Evolutionary conservation across 2,797 vertebrate species (phyloP).

Genomic region (Eutrigla gurnardus): DNA sequence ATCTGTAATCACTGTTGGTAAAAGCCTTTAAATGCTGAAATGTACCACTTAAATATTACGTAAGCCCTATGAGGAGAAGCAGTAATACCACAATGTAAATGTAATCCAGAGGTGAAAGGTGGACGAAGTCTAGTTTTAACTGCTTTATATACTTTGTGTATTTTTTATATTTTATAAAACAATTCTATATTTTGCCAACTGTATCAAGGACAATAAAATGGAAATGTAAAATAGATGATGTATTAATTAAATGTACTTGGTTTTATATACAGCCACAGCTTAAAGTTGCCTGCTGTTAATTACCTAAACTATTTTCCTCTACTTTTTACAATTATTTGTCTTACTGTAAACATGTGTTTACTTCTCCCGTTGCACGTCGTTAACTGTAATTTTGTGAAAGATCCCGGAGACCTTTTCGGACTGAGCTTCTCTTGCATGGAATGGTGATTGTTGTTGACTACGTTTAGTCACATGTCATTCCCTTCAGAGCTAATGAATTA

Average conservation of each 20-base stretch:
- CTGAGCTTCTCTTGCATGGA: not conserved
- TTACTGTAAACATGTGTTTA: not conserved
- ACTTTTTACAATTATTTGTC: not conserved
- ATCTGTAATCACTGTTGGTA: not conserved
- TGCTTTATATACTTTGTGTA: not conserved
- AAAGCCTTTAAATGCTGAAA: not conserved
- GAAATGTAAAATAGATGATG: not conserved
- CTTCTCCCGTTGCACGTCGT: not conserved
- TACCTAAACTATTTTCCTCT: not conserved
- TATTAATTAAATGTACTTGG: not conserved
- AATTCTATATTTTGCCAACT: not conserved
- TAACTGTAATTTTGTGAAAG: not conserved
- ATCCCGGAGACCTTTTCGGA: not conserved
- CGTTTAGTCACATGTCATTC: conserved; percentile 56
- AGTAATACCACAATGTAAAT: not conserved
- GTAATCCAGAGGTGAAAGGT: not conserved
- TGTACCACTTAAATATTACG: not conserved
- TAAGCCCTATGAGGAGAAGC: not conserved
- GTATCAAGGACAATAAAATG: not conserved
- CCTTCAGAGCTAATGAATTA: conserved; percentile 60
- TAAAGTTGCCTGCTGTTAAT: not conserved
- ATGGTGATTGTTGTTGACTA: conserved; percentile 40
- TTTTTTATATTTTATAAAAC: not conserved
- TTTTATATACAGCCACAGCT: not conserved
- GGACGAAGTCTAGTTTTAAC: not conserved